Evolutionary conservation across 2,888 invertebrate genomes (phyloP), one percentile per base, ranked within the genome.

Genomic region (Epinotia nisella): DNA sequence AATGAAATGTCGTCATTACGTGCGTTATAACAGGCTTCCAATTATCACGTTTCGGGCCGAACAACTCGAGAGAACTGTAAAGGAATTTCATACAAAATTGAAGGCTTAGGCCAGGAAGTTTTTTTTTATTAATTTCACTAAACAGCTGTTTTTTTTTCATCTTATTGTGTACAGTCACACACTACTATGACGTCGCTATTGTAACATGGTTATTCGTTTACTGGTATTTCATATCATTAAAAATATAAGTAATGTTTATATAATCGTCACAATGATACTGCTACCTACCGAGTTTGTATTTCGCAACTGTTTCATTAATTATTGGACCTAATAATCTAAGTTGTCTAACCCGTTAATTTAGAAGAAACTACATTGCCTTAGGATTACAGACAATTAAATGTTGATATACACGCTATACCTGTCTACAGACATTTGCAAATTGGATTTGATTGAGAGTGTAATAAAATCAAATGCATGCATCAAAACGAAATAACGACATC

Each of bases 391-490:
- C 55, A 56, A 41, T 66, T 55, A 55, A 55, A 55, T 56, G 21
- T 56, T 66, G 56, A 66, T 66, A 56, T 66, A 65, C 65, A 55
- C 66, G 19, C 41, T 41, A 15, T 41, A 41, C 39, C n/a, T 15
- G 45, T 58, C 51, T 59, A 53, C 15, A 19, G 29, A 9, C 19
- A 24, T 71, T 65, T 17, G 21, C 71, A 59, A 71, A 65, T 60
- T 71, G 59, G 59, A 71, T 35, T 53, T 64, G 45, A 66, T 56
- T 39, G 55, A 66, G 55, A 24, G 56, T n/a, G n/a, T 24, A 66
- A 41, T 66, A 66, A 55, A 66, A 66, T 66, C 17, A 19, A 59
- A 39, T 49, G 45, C 39, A 17, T 35, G 4, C 1, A 66, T 41
- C 15, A 24, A 66, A 19, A 45, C 55, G 10, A 39, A 64, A 65